Percentiles rank a stretch among this genome's conserved stretches.
Conservation (phyloP, 2,797 vertebrate genomes). For the Delichon dasypus region DNA sequence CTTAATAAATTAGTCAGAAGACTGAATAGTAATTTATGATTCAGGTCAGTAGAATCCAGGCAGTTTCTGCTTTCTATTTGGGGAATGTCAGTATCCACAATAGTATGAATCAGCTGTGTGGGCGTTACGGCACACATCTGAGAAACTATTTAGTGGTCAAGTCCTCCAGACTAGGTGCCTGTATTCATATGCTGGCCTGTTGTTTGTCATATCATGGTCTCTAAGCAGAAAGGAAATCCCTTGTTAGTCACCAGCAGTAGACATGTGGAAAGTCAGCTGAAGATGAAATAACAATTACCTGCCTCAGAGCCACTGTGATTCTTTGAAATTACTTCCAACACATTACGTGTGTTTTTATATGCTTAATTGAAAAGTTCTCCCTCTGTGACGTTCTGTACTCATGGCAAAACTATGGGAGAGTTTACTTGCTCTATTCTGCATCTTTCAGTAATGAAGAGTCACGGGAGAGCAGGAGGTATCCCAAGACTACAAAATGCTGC, state of each 20-base stretch:
- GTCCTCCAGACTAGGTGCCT: neutral
- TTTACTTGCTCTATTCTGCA: neutral
- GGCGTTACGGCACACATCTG: neutral
- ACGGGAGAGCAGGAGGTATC: neutral
- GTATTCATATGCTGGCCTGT: neutral
- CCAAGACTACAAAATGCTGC: neutral
- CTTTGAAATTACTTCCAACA: neutral
- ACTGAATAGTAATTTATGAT: neutral
- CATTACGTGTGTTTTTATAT: neutral
- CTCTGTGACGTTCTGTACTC: neutral
- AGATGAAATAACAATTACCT: neutral
- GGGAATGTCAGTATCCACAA: neutral
- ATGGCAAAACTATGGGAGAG: neutral
- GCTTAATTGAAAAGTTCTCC: neutral
- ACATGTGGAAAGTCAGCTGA: neutral
- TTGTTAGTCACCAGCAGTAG: neutral
- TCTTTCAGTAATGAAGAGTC: neutral
- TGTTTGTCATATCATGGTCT: neutral
- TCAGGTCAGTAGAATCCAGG: neutral
- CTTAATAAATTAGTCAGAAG: neutral
- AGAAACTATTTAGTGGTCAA: neutral
- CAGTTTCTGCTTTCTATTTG: neutral
- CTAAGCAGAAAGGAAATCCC: neutral
- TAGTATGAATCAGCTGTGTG: neutral
- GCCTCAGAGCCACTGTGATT: neutral